phyloP scores from a whole-genome alignment of 1,140 invertebrate genomes.

The Brachionus asplanchnoidis region DNA sequence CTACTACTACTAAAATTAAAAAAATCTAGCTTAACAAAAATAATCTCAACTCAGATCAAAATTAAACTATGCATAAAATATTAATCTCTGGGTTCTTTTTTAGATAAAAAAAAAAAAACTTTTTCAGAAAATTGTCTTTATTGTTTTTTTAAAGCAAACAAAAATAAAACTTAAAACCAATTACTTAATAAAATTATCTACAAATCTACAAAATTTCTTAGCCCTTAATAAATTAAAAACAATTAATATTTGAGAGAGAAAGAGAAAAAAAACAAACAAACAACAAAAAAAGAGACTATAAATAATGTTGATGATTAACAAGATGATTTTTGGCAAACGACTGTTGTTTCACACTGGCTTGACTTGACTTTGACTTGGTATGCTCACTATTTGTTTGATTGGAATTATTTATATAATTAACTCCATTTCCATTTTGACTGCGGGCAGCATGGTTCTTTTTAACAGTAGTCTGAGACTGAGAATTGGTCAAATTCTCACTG shows the following conservation, averaged over 20 bases:
- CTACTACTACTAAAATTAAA: too few species aligned
- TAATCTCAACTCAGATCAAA: too few species aligned
- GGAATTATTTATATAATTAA: slow-evolving; percentile 11
- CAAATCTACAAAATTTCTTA: slow-evolving; percentile 9
- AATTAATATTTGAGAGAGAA: background rate
- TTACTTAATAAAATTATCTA: background rate
- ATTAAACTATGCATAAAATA: too few species aligned
- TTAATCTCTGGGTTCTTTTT: background rate
- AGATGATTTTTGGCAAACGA: slow-evolving; percentile 4
- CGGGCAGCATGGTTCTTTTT: background rate
- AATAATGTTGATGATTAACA: slow-evolving; percentile 20
- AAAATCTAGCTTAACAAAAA: too few species aligned
- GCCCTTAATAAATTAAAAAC: background rate
- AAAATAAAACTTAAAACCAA: too few species aligned
- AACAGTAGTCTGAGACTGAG: background rate
- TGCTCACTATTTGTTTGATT: background rate
- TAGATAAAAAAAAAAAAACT: background rate
- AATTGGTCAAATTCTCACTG: slow-evolving; percentile 8
- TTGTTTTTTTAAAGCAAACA: background rate
- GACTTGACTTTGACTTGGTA: background rate
- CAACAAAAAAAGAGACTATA: background rate
- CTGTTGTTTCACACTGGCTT: background rate
- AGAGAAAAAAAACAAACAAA: too few species aligned
- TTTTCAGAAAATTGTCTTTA: background rate
- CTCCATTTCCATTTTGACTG: background rate